Percentiles rank a stretch among this genome's conserved stretches.
Evolutionary conservation across 2,113 vertebrate genomes (phyloP).

Genomic region (Coptodon bakossiorum): DNA sequence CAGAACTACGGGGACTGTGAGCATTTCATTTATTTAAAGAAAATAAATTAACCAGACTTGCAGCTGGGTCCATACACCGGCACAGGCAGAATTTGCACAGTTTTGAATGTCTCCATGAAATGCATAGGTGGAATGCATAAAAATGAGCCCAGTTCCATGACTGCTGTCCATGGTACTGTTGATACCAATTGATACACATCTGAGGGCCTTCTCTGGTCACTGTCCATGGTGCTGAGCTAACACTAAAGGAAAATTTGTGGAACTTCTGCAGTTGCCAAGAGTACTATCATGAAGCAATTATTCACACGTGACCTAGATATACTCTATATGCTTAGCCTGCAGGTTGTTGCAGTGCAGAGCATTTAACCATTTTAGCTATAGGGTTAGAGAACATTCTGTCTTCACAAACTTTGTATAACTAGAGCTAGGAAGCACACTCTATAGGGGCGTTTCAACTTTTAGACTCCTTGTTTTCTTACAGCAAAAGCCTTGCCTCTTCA

Average conservation of each 20-base stretch:
- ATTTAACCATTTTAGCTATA: not conserved
- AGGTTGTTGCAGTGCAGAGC: not conserved
- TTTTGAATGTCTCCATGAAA: not conserved
- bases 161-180: not conserved
- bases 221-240: conserved; percentile 40
- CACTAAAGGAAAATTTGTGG: not conserved
- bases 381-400: not conserved
- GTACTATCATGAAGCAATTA: not conserved
- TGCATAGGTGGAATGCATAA: not conserved
- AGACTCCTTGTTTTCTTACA: not conserved
- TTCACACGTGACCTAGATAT: not conserved
- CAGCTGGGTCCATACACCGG: not conserved
- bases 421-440: not conserved
- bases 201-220: not conserved
- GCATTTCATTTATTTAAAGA: conserved; percentile 7
- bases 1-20: not conserved
- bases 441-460: not conserved
- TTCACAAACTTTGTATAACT: not conserved
- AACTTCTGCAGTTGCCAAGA: not conserved
- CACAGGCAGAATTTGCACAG: not conserved
- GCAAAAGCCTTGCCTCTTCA: not conserved
- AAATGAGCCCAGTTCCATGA: not conserved
- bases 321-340: not conserved
- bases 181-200: not conserved
- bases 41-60: not conserved